Conservation (phyloP, 2,113 vertebrate genomes). For the Brevimyrus niger region DNA sequence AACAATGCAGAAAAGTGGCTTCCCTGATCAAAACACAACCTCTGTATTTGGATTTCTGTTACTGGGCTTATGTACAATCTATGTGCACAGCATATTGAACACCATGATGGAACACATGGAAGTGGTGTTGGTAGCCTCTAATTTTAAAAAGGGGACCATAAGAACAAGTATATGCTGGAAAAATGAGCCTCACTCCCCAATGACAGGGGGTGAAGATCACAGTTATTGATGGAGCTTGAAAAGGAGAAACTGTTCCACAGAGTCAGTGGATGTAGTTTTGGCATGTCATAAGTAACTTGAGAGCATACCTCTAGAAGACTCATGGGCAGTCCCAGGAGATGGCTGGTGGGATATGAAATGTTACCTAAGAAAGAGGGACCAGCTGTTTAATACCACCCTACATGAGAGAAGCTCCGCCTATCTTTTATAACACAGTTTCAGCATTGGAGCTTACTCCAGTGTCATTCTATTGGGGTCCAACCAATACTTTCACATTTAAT, state of each 20-base stretch:
- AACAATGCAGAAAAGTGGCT: not conserved
- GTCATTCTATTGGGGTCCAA: not conserved
- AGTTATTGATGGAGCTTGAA: not conserved
- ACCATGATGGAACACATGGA: not conserved
- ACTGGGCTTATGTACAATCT: not conserved
- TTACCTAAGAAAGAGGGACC: not conserved
- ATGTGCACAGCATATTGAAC: not conserved
- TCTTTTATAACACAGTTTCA: not conserved
- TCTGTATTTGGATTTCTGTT: not conserved
- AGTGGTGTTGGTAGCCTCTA: not conserved
- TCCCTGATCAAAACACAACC: not conserved
- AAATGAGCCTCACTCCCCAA: not conserved
- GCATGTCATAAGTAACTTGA: not conserved
- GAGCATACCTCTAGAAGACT: not conserved
- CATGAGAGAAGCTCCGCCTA: not conserved
- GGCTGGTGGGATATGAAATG: not conserved
- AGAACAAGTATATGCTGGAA: not conserved
- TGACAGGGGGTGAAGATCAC: not conserved
- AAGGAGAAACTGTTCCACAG: not conserved
- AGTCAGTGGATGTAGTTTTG: not conserved
- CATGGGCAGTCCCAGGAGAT: not conserved
- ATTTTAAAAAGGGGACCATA: not conserved
- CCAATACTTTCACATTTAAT: not conserved
- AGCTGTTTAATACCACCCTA: not conserved
- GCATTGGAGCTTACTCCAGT: not conserved